A percentile compares a stretch with the other conserved stretches of the same genome.
phyloP scores from a whole-genome alignment of 1,140 invertebrate species.

The Nixonia krombeini region DNA sequence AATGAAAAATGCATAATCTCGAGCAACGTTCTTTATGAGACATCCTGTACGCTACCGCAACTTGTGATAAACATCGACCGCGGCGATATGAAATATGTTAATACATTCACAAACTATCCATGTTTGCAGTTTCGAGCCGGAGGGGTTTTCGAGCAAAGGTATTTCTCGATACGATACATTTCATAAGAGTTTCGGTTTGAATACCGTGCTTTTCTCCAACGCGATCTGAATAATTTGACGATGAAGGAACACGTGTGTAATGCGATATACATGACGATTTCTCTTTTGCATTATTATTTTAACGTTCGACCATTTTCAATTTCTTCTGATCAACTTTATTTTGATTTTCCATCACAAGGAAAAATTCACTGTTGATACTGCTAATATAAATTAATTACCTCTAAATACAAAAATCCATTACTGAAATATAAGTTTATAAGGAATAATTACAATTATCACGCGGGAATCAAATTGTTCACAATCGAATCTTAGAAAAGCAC shows the following conservation, averaged over 20 bases:
- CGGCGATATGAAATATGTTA: slow-evolving; percentile 11
- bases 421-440: background rate
- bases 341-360: too few relatives aligned
- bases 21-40: background rate
- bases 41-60: background rate
- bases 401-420: too few relatives aligned
- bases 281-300: too few relatives aligned
- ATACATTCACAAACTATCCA: slow-evolving; percentile 53
- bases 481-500: slow-evolving; percentile 30
- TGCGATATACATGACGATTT: too few relatives aligned
- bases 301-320: too few relatives aligned
- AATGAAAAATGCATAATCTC: background rate
- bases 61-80: background rate
- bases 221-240: slow-evolving; percentile 11
- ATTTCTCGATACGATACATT: slow-evolving; percentile 46
- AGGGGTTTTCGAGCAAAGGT: slow-evolving; percentile 52
- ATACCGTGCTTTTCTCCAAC: slow-evolving; percentile 39
- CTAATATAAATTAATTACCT: too few relatives aligned
- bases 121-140: slow-evolving; percentile 57
- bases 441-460: too few relatives aligned
- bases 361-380: too few relatives aligned
- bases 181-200: slow-evolving; percentile 38
- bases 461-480: slow-evolving; percentile 22
- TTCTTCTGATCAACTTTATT: too few relatives aligned
- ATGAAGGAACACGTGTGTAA: background rate